These are phyloP conservation scores for Falcunculus frontatus DNA, from an alignment of 2,113 vertebrate genomes.

Conservation along the genomic window DNA sequence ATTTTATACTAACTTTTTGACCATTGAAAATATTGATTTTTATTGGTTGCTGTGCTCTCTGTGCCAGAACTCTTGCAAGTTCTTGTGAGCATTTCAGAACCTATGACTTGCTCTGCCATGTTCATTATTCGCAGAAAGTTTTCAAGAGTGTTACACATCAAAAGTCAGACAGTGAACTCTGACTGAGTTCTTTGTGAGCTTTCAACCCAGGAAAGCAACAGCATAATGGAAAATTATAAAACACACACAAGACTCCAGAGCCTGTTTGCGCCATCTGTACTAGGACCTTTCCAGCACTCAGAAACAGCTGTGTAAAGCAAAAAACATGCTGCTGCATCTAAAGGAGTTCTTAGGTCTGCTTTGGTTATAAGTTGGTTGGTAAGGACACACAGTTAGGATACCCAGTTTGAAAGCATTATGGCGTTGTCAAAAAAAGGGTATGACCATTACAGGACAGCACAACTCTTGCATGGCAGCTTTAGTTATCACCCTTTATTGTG, in stretches of 20 bases:
- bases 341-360: not conserved
- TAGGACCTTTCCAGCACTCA: not conserved
- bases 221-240: not conserved
- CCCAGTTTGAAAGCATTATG: not conserved
- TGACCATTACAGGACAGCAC: not conserved
- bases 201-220: not conserved
- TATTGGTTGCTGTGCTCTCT: not conserved
- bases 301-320: not conserved
- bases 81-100: not conserved
- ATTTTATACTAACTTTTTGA: not conserved
- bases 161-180: not conserved
- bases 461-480: not conserved
- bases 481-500: not conserved
- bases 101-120: not conserved
- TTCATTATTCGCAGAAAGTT: not conserved
- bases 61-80: not conserved
- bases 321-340: not conserved
- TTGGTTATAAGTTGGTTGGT: not conserved
- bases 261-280: fast-evolving
- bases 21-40: not conserved
- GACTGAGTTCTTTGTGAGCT: not conserved
- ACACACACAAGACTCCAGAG: not conserved
- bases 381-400: not conserved
- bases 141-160: not conserved
- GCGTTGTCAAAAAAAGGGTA: not conserved